Percentiles rank a stretch among this genome's conserved stretches.
Conservation (phyloP, 1,140 invertebrate genomes). For the Scaptomyza montana region DNA sequence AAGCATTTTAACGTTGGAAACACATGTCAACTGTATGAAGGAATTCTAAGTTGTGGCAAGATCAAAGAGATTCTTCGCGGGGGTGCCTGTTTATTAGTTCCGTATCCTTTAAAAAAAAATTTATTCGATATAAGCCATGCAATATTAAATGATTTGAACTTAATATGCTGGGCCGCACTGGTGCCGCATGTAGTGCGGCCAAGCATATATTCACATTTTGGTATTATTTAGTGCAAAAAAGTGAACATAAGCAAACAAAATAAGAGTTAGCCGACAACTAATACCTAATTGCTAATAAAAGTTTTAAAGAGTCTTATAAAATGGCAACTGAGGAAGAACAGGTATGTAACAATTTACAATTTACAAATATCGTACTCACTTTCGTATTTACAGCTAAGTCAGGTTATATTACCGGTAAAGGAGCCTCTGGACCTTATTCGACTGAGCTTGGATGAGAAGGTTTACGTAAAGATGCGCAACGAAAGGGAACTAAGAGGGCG, state of each 20-base stretch:
- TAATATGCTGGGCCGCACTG: conserved; percentile 18
- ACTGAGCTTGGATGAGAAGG: conserved; percentile 97
- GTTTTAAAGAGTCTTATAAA: conserved; percentile 19
- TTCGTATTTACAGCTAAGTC: conserved; percentile 83
- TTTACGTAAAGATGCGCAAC: conserved; percentile 99
- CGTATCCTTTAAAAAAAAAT: conserved; percentile 84
- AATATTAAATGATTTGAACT: background rate
- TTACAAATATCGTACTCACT: conserved; percentile 8
- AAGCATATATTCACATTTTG: background rate
- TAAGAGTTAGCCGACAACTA: conserved; percentile 10
- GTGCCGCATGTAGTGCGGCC: conserved; percentile 23
- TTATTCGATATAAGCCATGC: background rate
- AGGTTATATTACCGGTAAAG: conserved; percentile 95
- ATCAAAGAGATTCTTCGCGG: conserved; percentile 79
- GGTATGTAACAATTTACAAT: conserved; percentile 26
- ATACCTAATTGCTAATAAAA: background rate
- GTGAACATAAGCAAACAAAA: conserved; percentile 26
- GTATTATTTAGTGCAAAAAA: conserved; percentile 45
- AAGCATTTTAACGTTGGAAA: conserved; percentile 34
- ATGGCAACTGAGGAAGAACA: conserved; percentile 82
- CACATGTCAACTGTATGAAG: conserved; percentile 52
- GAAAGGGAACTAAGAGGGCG: conserved; percentile 97
- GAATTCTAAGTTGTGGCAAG: conserved; percentile 73
- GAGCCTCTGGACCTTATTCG: conserved; percentile 98
- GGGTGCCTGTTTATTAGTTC: conserved; percentile 84